Conservation (phyloP, 2,797 vertebrate genomes). For the Rallus crepitans region DNA sequence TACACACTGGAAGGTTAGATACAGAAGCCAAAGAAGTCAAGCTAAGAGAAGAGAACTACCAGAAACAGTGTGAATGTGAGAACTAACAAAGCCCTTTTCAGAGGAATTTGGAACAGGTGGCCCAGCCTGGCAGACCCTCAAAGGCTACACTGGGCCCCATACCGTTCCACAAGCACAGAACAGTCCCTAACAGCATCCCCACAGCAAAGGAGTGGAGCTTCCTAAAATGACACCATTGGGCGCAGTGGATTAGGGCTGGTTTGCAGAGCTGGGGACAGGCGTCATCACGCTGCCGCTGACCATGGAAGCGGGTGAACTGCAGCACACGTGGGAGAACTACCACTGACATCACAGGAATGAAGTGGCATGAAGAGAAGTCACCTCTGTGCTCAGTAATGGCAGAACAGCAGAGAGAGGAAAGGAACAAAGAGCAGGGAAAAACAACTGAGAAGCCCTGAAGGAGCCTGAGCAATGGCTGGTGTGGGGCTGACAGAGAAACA, state of each 20-base stretch:
- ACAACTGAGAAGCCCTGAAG: background rate
- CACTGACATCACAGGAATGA: rapidly evolving
- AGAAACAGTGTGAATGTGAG: background rate
- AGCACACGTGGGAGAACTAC: background rate
- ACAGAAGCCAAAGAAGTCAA: background rate
- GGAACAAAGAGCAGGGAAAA: background rate
- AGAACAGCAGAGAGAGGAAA: background rate
- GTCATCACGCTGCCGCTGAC: background rate
- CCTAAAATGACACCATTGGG: background rate
- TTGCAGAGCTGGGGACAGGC: background rate
- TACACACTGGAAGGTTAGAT: background rate
- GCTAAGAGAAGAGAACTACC: background rate
- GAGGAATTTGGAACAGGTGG: background rate
- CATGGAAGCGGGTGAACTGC: background rate
- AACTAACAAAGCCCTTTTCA: background rate
- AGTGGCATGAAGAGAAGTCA: background rate
- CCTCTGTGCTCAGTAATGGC: background rate
- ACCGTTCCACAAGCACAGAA: background rate
- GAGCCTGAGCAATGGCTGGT: background rate
- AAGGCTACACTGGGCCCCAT: background rate
- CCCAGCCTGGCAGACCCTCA: background rate
- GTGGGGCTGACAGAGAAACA: background rate
- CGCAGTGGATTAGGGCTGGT: background rate
- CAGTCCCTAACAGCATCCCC: background rate
- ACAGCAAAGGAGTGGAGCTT: background rate